These are phyloP conservation scores for Chauna torquata DNA, from an alignment of 2,113 vertebrate species.

Conservation along the genomic window DNA sequence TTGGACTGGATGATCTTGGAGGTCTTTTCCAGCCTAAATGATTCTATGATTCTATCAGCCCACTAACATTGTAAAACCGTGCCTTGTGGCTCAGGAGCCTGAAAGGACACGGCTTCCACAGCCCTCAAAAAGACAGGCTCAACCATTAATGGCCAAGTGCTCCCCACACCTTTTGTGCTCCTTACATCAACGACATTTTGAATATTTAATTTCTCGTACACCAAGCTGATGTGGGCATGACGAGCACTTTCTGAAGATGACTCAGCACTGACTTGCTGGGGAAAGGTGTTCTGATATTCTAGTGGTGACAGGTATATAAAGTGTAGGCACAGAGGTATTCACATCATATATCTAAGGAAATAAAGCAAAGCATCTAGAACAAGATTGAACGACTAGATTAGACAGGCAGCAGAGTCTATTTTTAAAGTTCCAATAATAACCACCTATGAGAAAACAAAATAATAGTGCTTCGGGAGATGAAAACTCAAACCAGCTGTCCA, in stretches of 20 bases:
- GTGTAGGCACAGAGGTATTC: not conserved
- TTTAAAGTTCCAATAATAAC: constrained; percentile 33
- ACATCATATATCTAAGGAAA: not conserved
- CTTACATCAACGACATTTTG: not conserved
- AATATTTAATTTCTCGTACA: not conserved
- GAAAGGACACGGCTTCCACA: not conserved
- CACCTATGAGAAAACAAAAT: constrained; percentile 15
- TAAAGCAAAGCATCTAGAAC: not conserved
- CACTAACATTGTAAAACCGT: not conserved
- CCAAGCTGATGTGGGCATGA: not conserved
- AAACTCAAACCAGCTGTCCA: not conserved
- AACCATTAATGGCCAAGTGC: not conserved
- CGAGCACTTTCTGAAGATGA: not conserved
- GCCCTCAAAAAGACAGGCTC: not conserved
- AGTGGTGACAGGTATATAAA: not conserved
- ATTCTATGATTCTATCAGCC: too few relatives aligned
- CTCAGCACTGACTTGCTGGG: constrained; percentile 3
- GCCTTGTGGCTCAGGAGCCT: not conserved
- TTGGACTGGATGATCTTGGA: too few relatives aligned
- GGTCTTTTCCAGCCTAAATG: too few relatives aligned
- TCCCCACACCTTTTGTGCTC: not conserved
- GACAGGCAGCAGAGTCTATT: constrained; percentile 26
- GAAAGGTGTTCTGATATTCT: not conserved
- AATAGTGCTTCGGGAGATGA: not conserved
- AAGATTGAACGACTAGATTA: constrained; percentile 7